Evolutionary conservation across 2,797 vertebrate genomes (phyloP), one percentile per base, ranked within the genome.

Genomic region (Avahi laniger): DNA sequence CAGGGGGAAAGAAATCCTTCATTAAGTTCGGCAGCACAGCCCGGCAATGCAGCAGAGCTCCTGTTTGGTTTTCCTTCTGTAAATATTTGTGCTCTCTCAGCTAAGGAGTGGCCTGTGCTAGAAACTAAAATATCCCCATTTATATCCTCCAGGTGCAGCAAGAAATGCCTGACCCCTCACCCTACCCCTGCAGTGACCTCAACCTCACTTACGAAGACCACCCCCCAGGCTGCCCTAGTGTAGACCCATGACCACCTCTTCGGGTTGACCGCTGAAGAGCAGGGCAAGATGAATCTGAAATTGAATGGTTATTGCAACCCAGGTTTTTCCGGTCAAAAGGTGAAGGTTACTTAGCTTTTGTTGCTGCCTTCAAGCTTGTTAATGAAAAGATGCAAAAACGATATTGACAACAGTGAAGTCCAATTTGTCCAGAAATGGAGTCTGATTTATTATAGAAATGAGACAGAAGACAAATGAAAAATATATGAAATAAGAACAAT

Each of bases 31-130:
- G 81, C 84, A 41, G 97, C 92, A 52, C 83, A 82, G 96, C 61
- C 70, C 12, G 4, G 96, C 89, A 67, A 48, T 89, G 95, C 89
- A 43, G 89, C 91, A 50, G 75, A 0, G 2, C 57, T 95, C 89
- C 63, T 97, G 48, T 98, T 97, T 97, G 95, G 93, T 94, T 98
- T 98, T 96, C 97, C 97, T 97, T 98, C 92, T 98, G 97, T 98
- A 98, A 98, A 98, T 98, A 98, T 98, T 98, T 98, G 97, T 98
- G 97, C 97, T 97, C 96, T 97, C 94, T 96, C 95, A 81, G 96
- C 96, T 96, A 96, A 97, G 97, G 97, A 98, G 97, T 95, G 97
- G 97, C 96, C 89, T 96, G 96, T 86, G 86, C 86, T 35, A 75
- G 86, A 95, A 79, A 94, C 86, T 97, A 93, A 98, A 98, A 97